These are phyloP conservation scores for Drosophila gunungcola DNA, from an alignment of 1,140 invertebrate species.

Conservation along the genomic window DNA sequence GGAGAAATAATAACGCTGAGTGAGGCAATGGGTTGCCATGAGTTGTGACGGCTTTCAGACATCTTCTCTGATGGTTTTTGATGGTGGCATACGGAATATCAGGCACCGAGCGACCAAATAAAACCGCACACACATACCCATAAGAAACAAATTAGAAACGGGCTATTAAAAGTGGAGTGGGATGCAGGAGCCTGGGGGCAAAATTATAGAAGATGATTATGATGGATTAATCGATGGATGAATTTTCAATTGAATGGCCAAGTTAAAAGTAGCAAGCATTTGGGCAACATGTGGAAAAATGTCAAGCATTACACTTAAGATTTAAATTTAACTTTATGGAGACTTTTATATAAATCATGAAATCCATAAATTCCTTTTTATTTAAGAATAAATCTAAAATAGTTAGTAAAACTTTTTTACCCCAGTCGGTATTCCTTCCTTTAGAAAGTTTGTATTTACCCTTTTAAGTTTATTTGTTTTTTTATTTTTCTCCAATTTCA, in stretches of 20 bases:
- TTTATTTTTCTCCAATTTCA: conserved; percentile 20
- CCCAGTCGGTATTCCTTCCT: background rate
- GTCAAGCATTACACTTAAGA: no score
- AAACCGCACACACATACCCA: conserved; percentile 21
- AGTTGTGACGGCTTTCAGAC: conserved; percentile 43
- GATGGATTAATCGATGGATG: conserved; percentile 38
- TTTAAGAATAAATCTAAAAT: no score
- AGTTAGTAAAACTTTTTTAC: conserved; percentile 1
- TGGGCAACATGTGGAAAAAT: background rate
- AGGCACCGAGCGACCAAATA: conserved; percentile 7
- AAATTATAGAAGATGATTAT: conserved; percentile 28
- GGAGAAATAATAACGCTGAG: conserved; percentile 48
- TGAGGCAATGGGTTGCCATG: conserved; percentile 43
- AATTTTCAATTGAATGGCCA: background rate
- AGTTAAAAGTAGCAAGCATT: background rate
- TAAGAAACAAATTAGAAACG: conserved; percentile 41
- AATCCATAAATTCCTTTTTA: no score
- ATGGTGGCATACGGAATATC: conserved; percentile 28
- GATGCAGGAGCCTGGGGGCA: conserved; percentile 6
- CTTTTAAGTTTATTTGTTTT: conserved; percentile 3
- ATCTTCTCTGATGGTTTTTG: conserved; percentile 34
- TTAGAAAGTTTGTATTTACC: conserved; percentile 16
- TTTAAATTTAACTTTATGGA: no score
- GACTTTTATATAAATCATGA: no score
- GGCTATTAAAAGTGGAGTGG: conserved; percentile 45